These are phyloP conservation scores for Darevskia nairensis DNA, from an alignment of 2,797 vertebrate species.

Conservation along the genomic window DNA sequence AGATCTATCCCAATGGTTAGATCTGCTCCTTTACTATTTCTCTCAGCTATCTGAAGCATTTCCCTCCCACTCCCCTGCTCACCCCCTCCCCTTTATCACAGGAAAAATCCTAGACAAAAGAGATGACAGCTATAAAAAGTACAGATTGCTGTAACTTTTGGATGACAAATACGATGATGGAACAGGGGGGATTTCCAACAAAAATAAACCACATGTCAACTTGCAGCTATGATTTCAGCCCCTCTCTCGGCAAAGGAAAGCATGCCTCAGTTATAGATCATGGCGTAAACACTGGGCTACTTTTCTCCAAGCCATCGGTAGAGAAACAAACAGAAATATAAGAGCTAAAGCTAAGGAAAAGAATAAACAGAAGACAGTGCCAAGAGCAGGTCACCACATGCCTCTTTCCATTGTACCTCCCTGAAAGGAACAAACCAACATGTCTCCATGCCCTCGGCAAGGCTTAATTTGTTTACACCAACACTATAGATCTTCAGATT, in stretches of 20 bases:
- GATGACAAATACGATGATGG: conserved; percentile 65
- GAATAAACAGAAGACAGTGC: conserved; percentile 58
- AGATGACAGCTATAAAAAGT: conserved; percentile 47
- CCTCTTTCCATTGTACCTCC: conserved; percentile 20
- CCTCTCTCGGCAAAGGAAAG: conserved; percentile 46
- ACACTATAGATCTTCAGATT: conserved; percentile 18
- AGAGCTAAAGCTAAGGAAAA: conserved; percentile 37
- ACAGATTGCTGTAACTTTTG: conserved; percentile 35
- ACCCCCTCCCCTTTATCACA: conserved; percentile 32
- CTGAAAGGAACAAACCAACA: conserved; percentile 19
- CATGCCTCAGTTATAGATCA: conserved; percentile 57
- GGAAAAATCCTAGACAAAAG: conserved; percentile 55
- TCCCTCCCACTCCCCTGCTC: too few relatives aligned
- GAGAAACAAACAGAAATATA: conserved; percentile 72
- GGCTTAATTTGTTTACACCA: conserved; percentile 29
- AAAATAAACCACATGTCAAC: conserved; percentile 72
- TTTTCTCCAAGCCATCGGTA: conserved; percentile 47
- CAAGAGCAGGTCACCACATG: conserved; percentile 29
- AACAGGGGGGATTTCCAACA: conserved; percentile 68
- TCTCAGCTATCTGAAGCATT: conserved; percentile 42
- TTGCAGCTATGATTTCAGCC: conserved; percentile 50
- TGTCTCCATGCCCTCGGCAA: conserved; percentile 19
- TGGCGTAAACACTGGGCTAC: conserved; percentile 50
- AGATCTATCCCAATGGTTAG: conserved; percentile 7
- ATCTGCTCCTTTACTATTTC: conserved; percentile 48